Base-by-base conservation (phyloP, 2,888 invertebrate genomes). In the Drosophila limbata region DNA sequence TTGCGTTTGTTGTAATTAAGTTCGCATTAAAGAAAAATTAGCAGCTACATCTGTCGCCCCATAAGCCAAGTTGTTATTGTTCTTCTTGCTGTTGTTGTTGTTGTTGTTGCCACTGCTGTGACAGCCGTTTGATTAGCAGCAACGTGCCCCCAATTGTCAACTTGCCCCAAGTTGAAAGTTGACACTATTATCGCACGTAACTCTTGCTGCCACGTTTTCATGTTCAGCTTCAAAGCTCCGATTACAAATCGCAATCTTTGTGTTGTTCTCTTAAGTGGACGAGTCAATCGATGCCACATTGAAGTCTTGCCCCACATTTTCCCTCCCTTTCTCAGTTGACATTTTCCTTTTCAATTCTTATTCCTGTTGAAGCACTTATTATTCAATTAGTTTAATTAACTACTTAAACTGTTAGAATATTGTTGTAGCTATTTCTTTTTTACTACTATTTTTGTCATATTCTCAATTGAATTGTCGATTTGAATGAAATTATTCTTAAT, bases 21-120 rank as follows among this genome's bases (percentile, higher is more conserved):
- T 77, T 83, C 69, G 73, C 88, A 84, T 84, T 88, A 83, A 77
- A 83, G 77, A 83, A 63, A 83, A 83, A 85, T 88, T 84, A 84
- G 60, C 73, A 69, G 78, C 72, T 63, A 77, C 68, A 73, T 68
- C 53, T 69, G 69, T 64, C 50, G 62, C 69, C 25, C 35, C 33
- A 44, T 39, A 37, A 56, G 40, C 42, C 21, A 51, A 31, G 47
- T 5, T 40, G 25, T 42, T 25, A 37, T 9, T 19, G 37, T 28
- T 39, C 25, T 25, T 25, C 25, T 25, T 21, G 21, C 21, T 21
- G 42, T 3, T 17, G 37, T 28, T 39, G 35, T n/a, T 17, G 10
- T 9, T 25, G 52, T 33, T 19, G 40, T 10, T 37, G 45, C 39
- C 57, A 52, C 28, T 55, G 64, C 62, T 50, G 53, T 56, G 68